A percentile compares a stretch with the other conserved stretches of the same genome.
These are phyloP conservation scores for Chiloscyllium plagiosum DNA, from an alignment of 2,113 vertebrate genomes.

Conservation along the genomic window DNA sequence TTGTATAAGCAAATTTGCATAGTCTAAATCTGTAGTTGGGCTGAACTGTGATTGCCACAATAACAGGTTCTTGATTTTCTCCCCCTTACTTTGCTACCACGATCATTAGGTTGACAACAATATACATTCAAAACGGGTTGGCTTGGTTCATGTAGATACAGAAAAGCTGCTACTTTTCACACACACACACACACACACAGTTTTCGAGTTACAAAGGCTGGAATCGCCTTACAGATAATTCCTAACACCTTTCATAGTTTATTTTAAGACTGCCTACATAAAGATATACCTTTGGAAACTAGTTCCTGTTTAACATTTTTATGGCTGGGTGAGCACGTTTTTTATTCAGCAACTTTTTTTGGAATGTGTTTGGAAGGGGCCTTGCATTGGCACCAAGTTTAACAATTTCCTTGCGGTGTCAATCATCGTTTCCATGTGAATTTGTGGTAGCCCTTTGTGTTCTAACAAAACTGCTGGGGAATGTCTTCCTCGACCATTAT, in stretches of 20 bases:
- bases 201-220: not conserved
- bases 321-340: not conserved
- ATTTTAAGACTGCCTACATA: not conserved
- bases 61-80: conserved; percentile 33
- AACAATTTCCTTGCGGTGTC: conserved; percentile 25
- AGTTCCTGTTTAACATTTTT: not conserved
- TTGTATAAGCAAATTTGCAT: conserved; percentile 47
- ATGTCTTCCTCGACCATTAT: not conserved
- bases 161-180: conserved; percentile 1
- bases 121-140: not conserved
- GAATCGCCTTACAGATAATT: conserved; percentile 2
- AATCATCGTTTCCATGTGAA: conserved; percentile 31
- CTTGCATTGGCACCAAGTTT: not conserved
- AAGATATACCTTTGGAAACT: not conserved
- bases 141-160: not conserved
- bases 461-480: not conserved
- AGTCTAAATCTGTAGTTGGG: conserved; percentile 38
- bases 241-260: not conserved
- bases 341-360: conserved; percentile 12
- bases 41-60: conserved; percentile 37
- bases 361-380: not conserved
- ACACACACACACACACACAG: not conserved
- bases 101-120: conserved; percentile 18
- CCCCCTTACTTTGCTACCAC: conserved; percentile 14
- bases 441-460: conserved; percentile 24